These are phyloP conservation scores for Drosophila robusta DNA, from an alignment of 2,888 invertebrate genomes.

Conservation along the genomic window DNA sequence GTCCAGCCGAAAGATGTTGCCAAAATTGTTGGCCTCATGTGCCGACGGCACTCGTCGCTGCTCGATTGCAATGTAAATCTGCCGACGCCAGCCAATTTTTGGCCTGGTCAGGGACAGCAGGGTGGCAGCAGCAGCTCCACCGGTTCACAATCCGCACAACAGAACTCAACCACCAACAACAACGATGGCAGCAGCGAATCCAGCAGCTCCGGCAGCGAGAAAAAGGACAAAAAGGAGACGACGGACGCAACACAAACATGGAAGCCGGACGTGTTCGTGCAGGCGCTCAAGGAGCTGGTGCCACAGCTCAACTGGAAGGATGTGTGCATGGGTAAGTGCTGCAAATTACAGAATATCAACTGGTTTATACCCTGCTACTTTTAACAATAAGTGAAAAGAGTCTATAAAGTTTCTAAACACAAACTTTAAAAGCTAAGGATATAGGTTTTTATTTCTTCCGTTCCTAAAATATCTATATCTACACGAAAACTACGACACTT, in stretches of 20 bases:
- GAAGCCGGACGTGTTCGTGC: conserved; percentile 97
- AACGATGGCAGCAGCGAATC: conserved; percentile 70
- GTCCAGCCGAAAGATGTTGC: conserved; percentile 94
- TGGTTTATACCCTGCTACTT: too few relatives aligned
- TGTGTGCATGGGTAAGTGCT: conserved; percentile 90
- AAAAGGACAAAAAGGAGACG: conserved; percentile 84
- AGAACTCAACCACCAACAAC: conserved; percentile 48
- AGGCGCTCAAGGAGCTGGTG: conserved; percentile 95
- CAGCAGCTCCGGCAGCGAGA: conserved; percentile 56
- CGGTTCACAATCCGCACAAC: conserved; percentile 57
- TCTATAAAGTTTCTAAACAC: too few relatives aligned
- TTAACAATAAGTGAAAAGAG: too few relatives aligned
- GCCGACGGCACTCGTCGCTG: conserved; percentile 89
- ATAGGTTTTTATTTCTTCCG: too few relatives aligned
- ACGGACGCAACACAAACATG: conserved; percentile 89
- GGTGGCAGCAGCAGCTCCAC: conserved; percentile 28
- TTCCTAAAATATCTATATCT: too few relatives aligned
- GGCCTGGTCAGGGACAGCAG: conserved; percentile 85
- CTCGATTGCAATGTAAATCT: conserved; percentile 90
- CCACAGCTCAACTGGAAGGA: conserved; percentile 96
- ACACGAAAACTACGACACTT: too few relatives aligned
- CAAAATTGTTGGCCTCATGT: conserved; percentile 94
- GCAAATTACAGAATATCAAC: too few relatives aligned
- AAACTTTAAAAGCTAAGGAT: too few relatives aligned
- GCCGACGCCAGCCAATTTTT: conserved; percentile 89